Evolutionary conservation across 2,797 vertebrate genomes (phyloP).

Genomic region (Rousettus madagascariensis): DNA sequence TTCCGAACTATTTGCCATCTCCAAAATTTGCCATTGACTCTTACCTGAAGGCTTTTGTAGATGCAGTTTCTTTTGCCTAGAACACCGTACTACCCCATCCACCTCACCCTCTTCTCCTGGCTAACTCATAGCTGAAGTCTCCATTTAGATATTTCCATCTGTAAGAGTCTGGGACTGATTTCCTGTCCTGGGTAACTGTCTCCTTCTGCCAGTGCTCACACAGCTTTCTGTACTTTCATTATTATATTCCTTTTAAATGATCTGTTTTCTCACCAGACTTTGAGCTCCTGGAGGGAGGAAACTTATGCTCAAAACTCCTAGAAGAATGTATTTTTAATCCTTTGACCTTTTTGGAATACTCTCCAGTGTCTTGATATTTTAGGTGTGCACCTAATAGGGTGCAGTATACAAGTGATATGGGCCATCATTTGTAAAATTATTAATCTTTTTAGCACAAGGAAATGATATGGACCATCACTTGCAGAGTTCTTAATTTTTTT

Average conservation of each 20-base stretch:
- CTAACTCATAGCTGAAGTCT: neutral
- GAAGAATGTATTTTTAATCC: neutral
- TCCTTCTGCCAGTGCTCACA: neutral
- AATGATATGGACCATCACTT: no score
- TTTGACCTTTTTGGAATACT: neutral
- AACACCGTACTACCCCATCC: fast-evolving
- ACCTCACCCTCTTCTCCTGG: neutral
- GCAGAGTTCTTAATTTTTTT: no score
- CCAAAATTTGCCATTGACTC: neutral
- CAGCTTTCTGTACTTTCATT: neutral
- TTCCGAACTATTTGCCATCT: neutral
- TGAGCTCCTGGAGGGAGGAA: neutral
- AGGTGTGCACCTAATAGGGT: neutral
- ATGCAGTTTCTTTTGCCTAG: neutral
- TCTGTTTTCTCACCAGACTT: neutral
- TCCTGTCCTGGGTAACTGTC: neutral
- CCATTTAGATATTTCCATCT: neutral
- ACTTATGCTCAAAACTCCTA: neutral
- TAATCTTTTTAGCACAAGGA: no score
- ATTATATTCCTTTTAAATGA: neutral
- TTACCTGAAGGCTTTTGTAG: neutral
- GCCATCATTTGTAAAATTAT: no score
- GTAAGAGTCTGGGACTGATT: neutral
- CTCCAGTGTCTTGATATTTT: neutral
- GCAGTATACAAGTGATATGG: neutral